phyloP scores from a whole-genome alignment of 2,797 vertebrate genomes.

The Apogon hyalosoma region DNA sequence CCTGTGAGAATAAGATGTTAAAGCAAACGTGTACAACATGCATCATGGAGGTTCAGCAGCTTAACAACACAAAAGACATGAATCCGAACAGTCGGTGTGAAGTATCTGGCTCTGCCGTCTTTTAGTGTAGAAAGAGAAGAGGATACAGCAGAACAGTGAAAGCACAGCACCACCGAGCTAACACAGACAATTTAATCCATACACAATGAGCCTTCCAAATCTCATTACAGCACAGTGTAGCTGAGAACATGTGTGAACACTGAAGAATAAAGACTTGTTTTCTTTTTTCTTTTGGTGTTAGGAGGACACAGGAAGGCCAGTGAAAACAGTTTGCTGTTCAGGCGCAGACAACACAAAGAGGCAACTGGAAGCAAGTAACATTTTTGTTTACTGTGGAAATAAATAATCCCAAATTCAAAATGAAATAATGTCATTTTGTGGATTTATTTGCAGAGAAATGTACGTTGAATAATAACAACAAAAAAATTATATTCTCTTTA shows the following conservation, averaged over 20 bases:
- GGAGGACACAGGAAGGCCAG: constrained; percentile 8
- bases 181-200: constrained; percentile 55
- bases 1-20: constrained; percentile 12
- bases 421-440: no score
- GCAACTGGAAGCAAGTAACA: no score
- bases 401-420: no score
- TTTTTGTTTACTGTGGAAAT: no score
- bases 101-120: constrained; percentile 26
- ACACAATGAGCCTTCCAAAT: constrained; percentile 54
- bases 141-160: constrained; percentile 40
- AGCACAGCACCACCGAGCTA: constrained; percentile 36
- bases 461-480: no score
- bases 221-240: constrained; percentile 48
- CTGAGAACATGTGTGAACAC: constrained; percentile 26
- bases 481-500: no score
- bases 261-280: constrained; percentile 28
- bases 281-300: neutral
- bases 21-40: constrained; percentile 18
- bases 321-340: constrained; percentile 1
- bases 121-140: constrained; percentile 52
- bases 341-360: constrained; percentile 23
- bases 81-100: constrained; percentile 20
- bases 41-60: constrained; percentile 25
- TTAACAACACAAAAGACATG: constrained; percentile 34
- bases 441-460: no score